A percentile compares a stretch with the other conserved stretches of the same genome.
These are phyloP conservation scores for Mesocentrotus franciscanus DNA, from an alignment of 53 echinoderm and acorn worm genomes.

Conservation along the genomic window DNA sequence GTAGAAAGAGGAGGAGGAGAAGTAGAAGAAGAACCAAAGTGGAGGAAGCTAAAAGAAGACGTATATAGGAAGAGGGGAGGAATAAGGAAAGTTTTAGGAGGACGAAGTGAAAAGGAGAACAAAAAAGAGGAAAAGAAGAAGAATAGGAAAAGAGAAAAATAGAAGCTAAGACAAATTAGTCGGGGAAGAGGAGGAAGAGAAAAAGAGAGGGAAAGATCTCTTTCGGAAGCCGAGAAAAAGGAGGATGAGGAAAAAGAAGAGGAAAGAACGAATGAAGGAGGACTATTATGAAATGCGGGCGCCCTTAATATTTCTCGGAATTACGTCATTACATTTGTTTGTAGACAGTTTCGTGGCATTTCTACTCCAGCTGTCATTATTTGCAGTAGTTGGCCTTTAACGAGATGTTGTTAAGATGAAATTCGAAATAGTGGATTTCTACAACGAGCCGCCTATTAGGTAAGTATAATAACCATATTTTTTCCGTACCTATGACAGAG, in stretches of 20 bases:
- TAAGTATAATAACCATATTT: not conserved
- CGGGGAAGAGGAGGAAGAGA: not conserved
- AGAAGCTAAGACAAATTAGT: not conserved
- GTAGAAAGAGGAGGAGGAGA: no score
- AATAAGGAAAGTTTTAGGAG: not conserved
- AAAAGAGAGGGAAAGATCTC: not conserved
- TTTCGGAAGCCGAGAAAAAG: not conserved
- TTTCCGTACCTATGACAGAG: not conserved
- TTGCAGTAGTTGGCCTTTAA: not conserved
- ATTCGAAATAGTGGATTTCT: slow-evolving; percentile 71
- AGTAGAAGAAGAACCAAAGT: not conserved
- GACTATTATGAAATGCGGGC: not conserved
- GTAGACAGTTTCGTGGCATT: slow-evolving; percentile 3
- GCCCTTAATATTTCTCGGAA: not conserved
- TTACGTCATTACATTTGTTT: not conserved
- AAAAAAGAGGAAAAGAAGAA: not conserved
- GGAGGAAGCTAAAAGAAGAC: not conserved
- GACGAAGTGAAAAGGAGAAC: not conserved
- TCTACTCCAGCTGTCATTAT: not conserved
- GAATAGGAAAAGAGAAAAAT: not conserved
- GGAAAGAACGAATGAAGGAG: not conserved
- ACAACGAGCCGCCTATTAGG: slow-evolving; percentile 78
- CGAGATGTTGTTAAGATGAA: slow-evolving; percentile 65
- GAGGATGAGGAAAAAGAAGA: not conserved
- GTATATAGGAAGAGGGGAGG: not conserved